Percentiles rank a stretch among this genome's conserved stretches.
Conservation (phyloP, 2,113 vertebrate species). For the Perca fluviatilis region DNA sequence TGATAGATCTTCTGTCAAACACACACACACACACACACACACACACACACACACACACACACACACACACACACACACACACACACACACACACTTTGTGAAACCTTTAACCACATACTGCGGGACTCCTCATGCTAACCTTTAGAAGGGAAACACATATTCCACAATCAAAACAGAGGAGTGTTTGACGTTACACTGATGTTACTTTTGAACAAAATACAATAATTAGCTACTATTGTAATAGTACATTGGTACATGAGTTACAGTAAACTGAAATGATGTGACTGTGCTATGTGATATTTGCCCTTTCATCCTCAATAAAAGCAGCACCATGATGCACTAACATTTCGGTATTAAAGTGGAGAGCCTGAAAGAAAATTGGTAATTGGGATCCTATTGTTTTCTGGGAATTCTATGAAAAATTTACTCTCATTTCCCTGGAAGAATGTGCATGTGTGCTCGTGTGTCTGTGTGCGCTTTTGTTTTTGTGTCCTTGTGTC, state of each 20-base stretch:
- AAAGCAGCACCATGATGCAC: neutral
- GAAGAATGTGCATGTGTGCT: neutral
- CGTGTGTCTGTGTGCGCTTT: neutral
- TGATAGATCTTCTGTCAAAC: conserved; percentile 87
- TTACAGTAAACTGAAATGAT: neutral
- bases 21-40: conserved; percentile 22
- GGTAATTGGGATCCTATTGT: neutral
- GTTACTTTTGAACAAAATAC: neutral
- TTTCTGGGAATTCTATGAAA: neutral
- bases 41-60: conserved; percentile 5
- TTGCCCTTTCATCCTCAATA: neutral
- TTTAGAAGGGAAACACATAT: conserved; percentile 30
- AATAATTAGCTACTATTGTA: neutral
- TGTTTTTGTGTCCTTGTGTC: too few species aligned
- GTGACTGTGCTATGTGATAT: neutral
- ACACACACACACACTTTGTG: neutral
- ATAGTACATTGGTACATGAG: neutral
- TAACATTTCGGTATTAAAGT: neutral
- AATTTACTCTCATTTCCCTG: neutral
- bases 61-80: neutral
- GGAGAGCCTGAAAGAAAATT: neutral
- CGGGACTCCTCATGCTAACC: conserved; percentile 86
- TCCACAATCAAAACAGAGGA: neutral
- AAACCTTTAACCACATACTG: conserved; percentile 68
- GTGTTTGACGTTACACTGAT: neutral